Evolutionary conservation across 2,888 invertebrate genomes (phyloP).

Genomic region (Steinernema hermaphroditum): DNA sequence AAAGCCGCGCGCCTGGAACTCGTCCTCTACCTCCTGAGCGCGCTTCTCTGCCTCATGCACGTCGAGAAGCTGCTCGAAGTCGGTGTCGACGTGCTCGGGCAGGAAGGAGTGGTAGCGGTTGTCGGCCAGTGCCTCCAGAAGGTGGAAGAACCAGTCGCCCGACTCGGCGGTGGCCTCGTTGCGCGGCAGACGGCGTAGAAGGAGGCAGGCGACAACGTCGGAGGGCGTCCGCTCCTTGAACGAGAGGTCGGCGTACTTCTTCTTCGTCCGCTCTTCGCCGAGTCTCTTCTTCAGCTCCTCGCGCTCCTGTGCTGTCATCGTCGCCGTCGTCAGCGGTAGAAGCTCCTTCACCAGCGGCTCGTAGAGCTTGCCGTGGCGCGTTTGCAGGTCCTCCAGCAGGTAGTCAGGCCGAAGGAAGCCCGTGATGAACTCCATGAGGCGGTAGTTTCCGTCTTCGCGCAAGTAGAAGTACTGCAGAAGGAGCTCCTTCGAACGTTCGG

Average conservation of each 20-base stretch:
- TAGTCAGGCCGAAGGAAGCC: not conserved
- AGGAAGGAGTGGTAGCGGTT: not conserved
- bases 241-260: too few relatives aligned
- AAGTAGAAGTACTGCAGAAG: not conserved
- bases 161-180: not conserved
- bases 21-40: not conserved
- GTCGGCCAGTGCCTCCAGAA: not conserved
- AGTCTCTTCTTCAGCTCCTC: not conserved
- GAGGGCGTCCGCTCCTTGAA: not conserved
- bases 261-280: not conserved
- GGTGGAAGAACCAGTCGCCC: conserved; percentile 21
- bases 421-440: not conserved
- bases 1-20: not conserved
- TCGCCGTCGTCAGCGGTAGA: not conserved
- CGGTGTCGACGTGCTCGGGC: not conserved
- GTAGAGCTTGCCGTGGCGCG: not conserved
- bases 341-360: not conserved
- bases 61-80: not conserved
- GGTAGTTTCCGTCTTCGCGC: not conserved
- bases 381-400: not conserved
- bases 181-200: conserved; percentile 9
- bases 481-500: not conserved
- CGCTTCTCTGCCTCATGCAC: not conserved
- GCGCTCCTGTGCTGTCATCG: not conserved
- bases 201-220: conserved; percentile 9